These are phyloP conservation scores for Turritopsis rubra DNA, from an alignment of 30 jellyfish, hydroid and myxozoan species.

Conservation along the genomic window DNA sequence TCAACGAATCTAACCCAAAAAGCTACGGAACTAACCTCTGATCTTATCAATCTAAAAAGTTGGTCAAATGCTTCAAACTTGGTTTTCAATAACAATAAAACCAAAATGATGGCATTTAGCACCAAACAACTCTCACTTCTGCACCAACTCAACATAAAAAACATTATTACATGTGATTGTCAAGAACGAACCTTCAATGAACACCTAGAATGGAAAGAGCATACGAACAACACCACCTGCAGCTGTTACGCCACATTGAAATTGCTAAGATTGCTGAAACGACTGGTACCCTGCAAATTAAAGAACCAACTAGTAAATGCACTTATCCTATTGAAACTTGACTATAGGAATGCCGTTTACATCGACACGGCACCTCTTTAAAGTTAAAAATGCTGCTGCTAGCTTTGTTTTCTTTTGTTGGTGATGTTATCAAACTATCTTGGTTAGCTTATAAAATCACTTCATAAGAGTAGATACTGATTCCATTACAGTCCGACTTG, in stretches of 20 bases:
- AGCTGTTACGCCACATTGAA: background rate
- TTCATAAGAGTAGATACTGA: background rate
- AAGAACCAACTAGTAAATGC: background rate
- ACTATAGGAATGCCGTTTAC: background rate
- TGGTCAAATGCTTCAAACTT: background rate
- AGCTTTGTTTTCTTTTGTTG: background rate
- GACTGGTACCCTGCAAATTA: background rate
- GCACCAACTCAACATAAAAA: background rate
- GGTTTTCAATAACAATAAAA: background rate
- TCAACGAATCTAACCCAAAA: background rate
- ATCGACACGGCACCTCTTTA: background rate
- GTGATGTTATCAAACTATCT: background rate
- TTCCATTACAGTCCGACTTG: background rate
- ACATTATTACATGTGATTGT: background rate
- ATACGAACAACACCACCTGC: too few species aligned
- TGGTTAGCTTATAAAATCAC: background rate
- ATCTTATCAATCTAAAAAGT: background rate
- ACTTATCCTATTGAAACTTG: background rate
- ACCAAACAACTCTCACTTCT: background rate
- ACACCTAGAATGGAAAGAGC: background rate
- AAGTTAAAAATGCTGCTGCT: background rate
- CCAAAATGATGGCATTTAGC: background rate
- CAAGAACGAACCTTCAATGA: background rate
- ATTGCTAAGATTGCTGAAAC: background rate
- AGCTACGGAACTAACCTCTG: background rate